phyloP scores from a whole-genome alignment of 2,113 vertebrate genomes.

The Ictalurus furcatus region DNA sequence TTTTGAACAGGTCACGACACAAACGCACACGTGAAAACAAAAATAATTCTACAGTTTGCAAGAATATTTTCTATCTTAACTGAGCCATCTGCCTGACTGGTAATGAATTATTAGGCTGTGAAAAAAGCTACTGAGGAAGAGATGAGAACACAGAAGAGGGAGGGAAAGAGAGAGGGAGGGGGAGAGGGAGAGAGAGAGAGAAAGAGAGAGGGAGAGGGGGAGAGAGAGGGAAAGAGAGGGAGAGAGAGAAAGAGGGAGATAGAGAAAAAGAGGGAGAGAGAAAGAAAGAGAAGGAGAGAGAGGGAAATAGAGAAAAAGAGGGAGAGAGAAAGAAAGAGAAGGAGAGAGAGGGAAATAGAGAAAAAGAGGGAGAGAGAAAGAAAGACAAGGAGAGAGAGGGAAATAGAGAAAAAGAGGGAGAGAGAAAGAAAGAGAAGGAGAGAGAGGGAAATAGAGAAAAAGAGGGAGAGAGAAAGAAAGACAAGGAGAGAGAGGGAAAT shows the following conservation, averaged over 20 bases:
- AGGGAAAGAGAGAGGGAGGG: background rate
- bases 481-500: background rate
- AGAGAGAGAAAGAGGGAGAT: background rate
- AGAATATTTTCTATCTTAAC: background rate
- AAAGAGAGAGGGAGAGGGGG: background rate
- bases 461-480: background rate
- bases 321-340: background rate
- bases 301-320: background rate
- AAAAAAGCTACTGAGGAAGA: background rate
- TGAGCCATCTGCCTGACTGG: slow-evolving; percentile 1
- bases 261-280: too few relatives aligned
- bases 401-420: too few relatives aligned
- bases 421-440: background rate
- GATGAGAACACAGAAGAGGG: background rate
- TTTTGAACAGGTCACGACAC: background rate
- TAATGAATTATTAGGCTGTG: background rate
- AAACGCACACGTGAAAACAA: background rate
- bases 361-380: background rate
- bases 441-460: background rate
- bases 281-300: too few relatives aligned
- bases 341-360: background rate
- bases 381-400: background rate
- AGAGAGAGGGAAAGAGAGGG: background rate
- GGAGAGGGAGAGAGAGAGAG: background rate
- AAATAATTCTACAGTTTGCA: background rate